These are phyloP conservation scores for Acrocephalus kingi DNA, from an alignment of 2,113 vertebrate species.

Conservation along the genomic window DNA sequence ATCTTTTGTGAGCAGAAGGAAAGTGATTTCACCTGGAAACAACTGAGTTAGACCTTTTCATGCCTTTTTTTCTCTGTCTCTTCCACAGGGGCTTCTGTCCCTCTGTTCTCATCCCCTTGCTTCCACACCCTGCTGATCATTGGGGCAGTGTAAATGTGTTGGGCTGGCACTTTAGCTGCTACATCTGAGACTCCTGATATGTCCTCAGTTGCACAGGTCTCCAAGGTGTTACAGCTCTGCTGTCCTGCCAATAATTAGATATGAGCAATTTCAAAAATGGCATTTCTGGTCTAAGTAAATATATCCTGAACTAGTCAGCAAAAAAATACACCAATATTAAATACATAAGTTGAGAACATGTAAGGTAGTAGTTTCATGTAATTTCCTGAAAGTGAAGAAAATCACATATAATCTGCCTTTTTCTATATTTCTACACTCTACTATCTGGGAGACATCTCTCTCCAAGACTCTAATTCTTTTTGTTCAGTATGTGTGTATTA, in stretches of 20 bases:
- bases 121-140: neutral
- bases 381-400: neutral
- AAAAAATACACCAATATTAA: neutral
- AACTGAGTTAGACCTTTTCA: neutral
- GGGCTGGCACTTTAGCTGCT: neutral
- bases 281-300: neutral
- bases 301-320: neutral
- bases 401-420: neutral
- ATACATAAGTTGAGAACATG: neutral
- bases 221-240: neutral
- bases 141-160: accelerated
- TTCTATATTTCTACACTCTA: neutral
- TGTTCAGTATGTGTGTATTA: neutral
- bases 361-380: neutral
- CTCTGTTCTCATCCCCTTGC: neutral
- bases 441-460: neutral
- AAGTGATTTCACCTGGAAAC: neutral
- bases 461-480: neutral
- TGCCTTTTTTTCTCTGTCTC: neutral
- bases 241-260: neutral
- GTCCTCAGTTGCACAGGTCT: neutral
- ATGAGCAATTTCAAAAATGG: neutral
- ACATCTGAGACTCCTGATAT: neutral
- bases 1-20: neutral
- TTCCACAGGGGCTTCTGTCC: neutral